A percentile compares a stretch with the other conserved stretches of the same genome.
phyloP scores from a whole-genome alignment of 2,888 invertebrate genomes.

The Proisotoma minuta region DNA sequence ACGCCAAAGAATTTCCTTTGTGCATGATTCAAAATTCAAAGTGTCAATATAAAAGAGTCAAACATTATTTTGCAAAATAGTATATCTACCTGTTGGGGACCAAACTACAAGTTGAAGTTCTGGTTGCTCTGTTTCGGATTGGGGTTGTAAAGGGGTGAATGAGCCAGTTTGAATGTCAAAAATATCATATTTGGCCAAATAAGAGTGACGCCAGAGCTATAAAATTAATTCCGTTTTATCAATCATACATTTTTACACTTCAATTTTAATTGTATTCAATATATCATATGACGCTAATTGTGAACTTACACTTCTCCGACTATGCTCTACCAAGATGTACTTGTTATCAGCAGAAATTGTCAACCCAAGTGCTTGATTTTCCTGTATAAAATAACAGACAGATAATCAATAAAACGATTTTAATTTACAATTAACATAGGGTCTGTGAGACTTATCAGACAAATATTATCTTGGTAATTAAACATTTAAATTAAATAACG shows the following conservation, averaged over 20 bases:
- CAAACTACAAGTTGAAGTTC: conserved; percentile 68
- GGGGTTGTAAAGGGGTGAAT: conserved; percentile 19
- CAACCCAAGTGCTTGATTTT: conserved; percentile 10
- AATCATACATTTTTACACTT: not conserved
- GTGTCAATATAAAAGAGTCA: no score
- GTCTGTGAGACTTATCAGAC: no score
- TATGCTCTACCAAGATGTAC: conserved; percentile 26
- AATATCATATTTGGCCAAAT: conserved; percentile 67
- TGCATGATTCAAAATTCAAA: no score
- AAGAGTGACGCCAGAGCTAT: conserved; percentile 75
- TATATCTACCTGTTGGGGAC: conserved; percentile 70
- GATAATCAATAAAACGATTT: not conserved
- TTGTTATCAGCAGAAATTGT: conserved; percentile 28
- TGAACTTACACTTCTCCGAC: conserved; percentile 30
- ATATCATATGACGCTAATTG: not conserved
- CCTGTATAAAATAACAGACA: not conserved
- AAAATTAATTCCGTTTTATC: conserved; percentile 38
- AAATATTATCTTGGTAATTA: not conserved
- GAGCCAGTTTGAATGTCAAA: conserved; percentile 60
- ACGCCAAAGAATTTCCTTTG: conserved; percentile 66
- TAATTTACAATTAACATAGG: not conserved
- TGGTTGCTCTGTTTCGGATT: conserved; percentile 5
- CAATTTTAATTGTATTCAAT: not conserved
- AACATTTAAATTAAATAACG: not conserved
- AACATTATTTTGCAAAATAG: no score